Conservation (phyloP, 2,888 invertebrate genomes). For the Drosophila peninsularis region DNA sequence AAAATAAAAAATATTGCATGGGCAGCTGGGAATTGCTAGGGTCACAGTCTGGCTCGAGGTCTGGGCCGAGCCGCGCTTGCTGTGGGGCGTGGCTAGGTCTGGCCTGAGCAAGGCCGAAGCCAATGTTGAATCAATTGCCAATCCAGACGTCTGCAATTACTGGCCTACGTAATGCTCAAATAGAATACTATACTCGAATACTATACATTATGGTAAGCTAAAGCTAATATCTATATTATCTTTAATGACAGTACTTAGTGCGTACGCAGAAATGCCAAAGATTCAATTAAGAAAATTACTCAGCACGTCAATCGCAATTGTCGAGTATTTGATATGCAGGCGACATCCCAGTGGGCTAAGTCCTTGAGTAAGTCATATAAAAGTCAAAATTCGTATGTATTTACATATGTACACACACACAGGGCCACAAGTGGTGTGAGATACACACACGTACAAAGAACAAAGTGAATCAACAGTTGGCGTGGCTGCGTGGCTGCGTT, state of each 20-base stretch:
- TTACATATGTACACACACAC: conserved; percentile 10
- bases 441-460: background rate
- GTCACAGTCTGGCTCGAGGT: conserved; percentile 2
- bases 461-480: conserved; percentile 55
- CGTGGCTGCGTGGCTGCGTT: conserved; percentile 20
- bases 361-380: conserved; percentile 34
- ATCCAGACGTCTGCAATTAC: conserved; percentile 8
- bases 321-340: conserved; percentile 10
- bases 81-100: conserved; percentile 12
- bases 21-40: conserved; percentile 6
- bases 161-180: conserved; percentile 1
- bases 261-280: background rate
- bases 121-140: conserved; percentile 17
- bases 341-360: conserved; percentile 18
- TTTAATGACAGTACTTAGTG: conserved; percentile 1
- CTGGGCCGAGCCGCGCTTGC: conserved; percentile 7
- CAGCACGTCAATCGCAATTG: background rate
- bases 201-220: background rate
- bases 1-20: conserved; percentile 43
- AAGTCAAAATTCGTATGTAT: conserved; percentile 31
- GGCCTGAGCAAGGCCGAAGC: background rate
- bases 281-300: conserved; percentile 3
- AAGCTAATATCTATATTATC: background rate
- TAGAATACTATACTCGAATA: background rate
- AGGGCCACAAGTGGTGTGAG: background rate